These are phyloP conservation scores for Megaceryle alcyon DNA, from an alignment of 2,797 vertebrate species.

Conservation along the genomic window DNA sequence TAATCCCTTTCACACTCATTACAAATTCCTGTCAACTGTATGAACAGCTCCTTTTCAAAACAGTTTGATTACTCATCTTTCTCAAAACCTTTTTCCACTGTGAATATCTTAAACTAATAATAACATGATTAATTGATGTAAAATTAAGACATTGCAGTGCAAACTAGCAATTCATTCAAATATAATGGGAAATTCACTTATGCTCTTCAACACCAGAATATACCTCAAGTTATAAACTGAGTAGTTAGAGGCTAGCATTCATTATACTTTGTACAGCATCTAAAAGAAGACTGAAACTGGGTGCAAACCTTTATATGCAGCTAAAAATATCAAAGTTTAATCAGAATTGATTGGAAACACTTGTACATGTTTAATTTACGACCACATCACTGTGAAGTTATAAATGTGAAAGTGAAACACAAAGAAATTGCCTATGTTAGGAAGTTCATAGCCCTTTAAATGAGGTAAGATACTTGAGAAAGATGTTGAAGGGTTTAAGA, in stretches of 20 bases:
- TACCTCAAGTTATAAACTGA: background rate
- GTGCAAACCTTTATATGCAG: background rate
- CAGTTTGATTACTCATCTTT: conserved; percentile 19
- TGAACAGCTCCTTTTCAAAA: conserved; percentile 20
- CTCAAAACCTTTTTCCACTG: background rate
- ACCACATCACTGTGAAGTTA: background rate
- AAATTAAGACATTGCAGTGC: conserved; percentile 44
- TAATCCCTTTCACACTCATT: background rate
- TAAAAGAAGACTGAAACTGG: background rate
- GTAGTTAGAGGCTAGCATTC: background rate
- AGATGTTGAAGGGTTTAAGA: background rate
- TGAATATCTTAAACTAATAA: conserved; percentile 24
- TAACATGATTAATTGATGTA: conserved; percentile 25
- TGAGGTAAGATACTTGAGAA: background rate
- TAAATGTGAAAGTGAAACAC: conserved; percentile 29
- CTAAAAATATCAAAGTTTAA: conserved; percentile 30
- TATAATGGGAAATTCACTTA: conserved; percentile 27
- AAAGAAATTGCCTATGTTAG: background rate
- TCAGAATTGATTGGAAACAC: conserved; percentile 6
- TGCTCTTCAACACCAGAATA: background rate
- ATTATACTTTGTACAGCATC: background rate
- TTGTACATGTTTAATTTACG: conserved; percentile 19
- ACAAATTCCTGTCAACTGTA: background rate
- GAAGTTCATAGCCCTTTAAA: background rate
- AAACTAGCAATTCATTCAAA: conserved; percentile 1